Base-by-base conservation (phyloP, 2,888 invertebrate genomes). In the Pegoplata infirma region DNA sequence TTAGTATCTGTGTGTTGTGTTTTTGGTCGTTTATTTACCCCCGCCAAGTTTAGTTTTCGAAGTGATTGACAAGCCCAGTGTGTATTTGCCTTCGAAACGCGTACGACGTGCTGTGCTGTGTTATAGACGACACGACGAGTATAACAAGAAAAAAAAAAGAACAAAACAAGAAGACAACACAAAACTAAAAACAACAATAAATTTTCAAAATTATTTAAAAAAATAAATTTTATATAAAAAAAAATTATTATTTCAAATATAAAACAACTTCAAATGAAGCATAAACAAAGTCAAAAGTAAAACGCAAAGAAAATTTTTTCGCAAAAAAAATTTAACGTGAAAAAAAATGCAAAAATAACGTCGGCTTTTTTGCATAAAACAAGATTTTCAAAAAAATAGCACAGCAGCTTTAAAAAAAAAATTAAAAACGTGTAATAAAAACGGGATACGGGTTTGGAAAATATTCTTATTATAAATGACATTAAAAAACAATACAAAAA, bases 1-100 rank as follows among this genome's bases (percentile, higher is more conserved):
- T n/a, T n/a, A 74, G 74, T 74, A 74, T 74, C 74, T 74, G 76
- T 73, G 81, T 81, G 78, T 81, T 74, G 76, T 73, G 81, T 81
- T 77, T 81, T 74, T 76, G 69, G 68, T 71, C 71, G 74, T 71
- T 73, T 77, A 81, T 83, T 84, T 86, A 85, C 86, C 86, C 87
- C 86, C 85, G 85, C 87, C 86, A 86, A 85, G 85, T 86, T 84
- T 84, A 84, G 84, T 84, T 84, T 84, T 82, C 84, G 84, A 83
- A 84, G 84, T 88, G 88, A 88, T 88, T 88, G 88, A 88, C 88
- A 88, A 87, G 86, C 86, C 86, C 89, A 90, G 89, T 90, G 89
- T 90, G 89, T 89, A 89, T 90, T 90, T 90, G 89, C 88, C 90
- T 88, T 88, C 89, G 90, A 89, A 89, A 86, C 90, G 90, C 88